Evolutionary conservation across 1,140 invertebrate species (phyloP).

Genomic region (Bicyclus anynana): DNA sequence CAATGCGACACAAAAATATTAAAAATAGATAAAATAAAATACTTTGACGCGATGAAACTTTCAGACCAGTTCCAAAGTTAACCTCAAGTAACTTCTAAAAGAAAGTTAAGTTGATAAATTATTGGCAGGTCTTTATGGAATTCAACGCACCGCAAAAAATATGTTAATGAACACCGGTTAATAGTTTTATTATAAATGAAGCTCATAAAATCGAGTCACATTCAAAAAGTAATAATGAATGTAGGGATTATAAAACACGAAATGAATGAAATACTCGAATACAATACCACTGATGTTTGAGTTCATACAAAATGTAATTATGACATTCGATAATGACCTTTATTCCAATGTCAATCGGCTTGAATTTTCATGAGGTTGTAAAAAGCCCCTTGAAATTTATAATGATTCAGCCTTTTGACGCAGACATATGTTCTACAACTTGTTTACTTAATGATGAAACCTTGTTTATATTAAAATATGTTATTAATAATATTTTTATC

Average conservation of each 20-base stretch:
- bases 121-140: no score
- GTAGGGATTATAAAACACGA: background rate
- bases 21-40: no score
- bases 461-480: background rate
- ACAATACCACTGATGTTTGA: background rate
- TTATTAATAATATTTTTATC: background rate
- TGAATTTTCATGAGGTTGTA: background rate
- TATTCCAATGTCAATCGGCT: background rate
- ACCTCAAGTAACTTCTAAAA: no score
- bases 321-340: slow-evolving; percentile 1
- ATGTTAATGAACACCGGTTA: background rate
- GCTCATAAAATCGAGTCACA: background rate
- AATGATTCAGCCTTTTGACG: slow-evolving; percentile 6
- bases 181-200: background rate
- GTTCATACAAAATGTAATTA: background rate
- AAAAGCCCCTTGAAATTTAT: background rate
- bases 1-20: no score
- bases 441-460: slow-evolving; percentile 9
- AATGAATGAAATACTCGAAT: background rate
- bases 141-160: background rate
- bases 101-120: no score
- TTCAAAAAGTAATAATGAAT: background rate
- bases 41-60: no score
- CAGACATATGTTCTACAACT: slow-evolving; percentile 1
- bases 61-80: no score